phyloP scores from a whole-genome alignment of 2,113 vertebrate species.

The Strix uralensis region DNA sequence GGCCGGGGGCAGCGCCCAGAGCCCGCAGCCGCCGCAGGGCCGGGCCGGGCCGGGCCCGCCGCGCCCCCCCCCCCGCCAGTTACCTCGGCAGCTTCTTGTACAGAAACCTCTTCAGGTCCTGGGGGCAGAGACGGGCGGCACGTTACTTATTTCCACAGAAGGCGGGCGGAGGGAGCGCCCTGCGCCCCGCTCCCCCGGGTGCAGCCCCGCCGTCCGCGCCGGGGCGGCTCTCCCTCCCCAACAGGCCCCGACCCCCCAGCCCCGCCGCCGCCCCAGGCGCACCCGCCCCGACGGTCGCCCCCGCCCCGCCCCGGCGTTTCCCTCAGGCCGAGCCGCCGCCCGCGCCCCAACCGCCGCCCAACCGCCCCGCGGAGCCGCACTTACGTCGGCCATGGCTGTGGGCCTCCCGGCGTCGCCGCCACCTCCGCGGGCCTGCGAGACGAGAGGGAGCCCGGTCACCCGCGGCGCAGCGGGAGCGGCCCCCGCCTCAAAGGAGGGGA shows the following conservation, averaged over 20 bases:
- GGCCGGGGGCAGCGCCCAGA: too few species aligned
- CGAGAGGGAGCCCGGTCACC: not conserved
- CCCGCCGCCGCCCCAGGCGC: not conserved
- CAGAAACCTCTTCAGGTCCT: constrained; percentile 93
- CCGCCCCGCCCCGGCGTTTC: not conserved
- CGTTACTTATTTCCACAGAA: not conserved
- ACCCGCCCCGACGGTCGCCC: not conserved
- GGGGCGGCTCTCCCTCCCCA: not conserved
- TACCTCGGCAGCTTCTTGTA: constrained; percentile 97
- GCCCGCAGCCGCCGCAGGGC: not conserved
- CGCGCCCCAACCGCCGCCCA: not conserved
- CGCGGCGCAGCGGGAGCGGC: not conserved
- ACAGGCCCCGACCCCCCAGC: not conserved
- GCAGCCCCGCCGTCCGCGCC: not conserved
- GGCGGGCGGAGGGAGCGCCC: not conserved
- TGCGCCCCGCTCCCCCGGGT: not conserved
- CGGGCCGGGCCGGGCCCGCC: not conserved
- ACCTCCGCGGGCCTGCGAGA: not conserved
- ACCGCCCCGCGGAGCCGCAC: not conserved
- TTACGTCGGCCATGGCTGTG: constrained; percentile 32
- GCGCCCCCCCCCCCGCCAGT: not conserved
- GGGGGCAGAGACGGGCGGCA: constrained; percentile 42
- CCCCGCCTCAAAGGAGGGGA: not conserved
- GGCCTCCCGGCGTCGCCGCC: not conserved
- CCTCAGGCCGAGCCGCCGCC: not conserved